Base-by-base conservation (phyloP, 2,113 vertebrate genomes). In the Tylochromis polylepis region DNA sequence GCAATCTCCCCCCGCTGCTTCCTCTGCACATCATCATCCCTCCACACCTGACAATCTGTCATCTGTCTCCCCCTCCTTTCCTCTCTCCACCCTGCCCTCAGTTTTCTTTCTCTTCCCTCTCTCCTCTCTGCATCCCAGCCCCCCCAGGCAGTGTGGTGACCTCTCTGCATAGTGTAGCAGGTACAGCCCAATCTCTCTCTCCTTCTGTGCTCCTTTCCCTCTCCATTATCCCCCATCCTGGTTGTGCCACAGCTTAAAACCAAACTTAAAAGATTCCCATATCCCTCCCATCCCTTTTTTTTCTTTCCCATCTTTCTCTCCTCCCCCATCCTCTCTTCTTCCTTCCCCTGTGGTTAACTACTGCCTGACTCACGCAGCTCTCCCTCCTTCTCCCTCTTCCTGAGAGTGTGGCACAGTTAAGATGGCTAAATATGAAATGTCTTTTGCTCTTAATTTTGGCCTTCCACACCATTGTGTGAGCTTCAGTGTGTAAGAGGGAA, bases 111-210 rank as follows among this genome's bases (percentile, higher is more conserved):
- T 38, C 57, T 36, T 36, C 24, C 22, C 53, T 24, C 81, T 62
- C 80, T 53, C 20, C 85, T 60, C 83, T 56, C 27, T 34, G 9
- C 20, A 6, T 51, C 90, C 24, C 85, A 16, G 20, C 18, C 82
- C 90, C 91, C 86, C 8, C 82, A 83, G 87, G 88, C 86, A 6
- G 36, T 85, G 86, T 51, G 49, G 29, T 91, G 90, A 94, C 94
- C 91, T 92, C 87, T 79, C 92, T 91, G 90, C 86, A 46, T 81
- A 86, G 59, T 83, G 86, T 88, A 86, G 82, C 91, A 84, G 90
- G 82, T 89, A 86, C 88, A 82, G 41, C 79, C 51, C 24, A 3
- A 43, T 79, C 87, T 72, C 85, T 82, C 77, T 75, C 34, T 79
- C 58, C 20, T 82, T 85, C 84, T 72, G 4, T 79, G 38, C 9